These are phyloP conservation scores for Acronicta leporina DNA, from an alignment of 2,888 invertebrate genomes.

Conservation along the genomic window DNA sequence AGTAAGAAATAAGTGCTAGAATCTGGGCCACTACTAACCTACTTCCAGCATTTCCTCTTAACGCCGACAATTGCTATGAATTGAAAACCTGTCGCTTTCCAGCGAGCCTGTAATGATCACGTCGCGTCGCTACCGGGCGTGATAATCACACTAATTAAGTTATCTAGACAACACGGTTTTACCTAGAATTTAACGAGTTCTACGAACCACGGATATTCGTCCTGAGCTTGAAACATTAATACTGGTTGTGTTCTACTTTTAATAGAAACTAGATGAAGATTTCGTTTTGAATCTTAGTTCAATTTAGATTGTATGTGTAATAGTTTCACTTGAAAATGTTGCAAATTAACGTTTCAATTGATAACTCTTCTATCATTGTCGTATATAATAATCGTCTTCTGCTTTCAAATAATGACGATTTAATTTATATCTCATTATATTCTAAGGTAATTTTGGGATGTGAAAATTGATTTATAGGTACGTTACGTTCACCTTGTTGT, in stretches of 20 bases:
- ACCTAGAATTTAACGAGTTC: constrained; percentile 38
- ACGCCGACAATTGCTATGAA: constrained; percentile 35
- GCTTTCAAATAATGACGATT: too few relatives aligned
- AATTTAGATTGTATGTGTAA: too few relatives aligned
- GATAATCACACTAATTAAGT: constrained; percentile 54
- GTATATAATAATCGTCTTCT: too few relatives aligned
- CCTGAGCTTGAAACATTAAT: constrained; percentile 8
- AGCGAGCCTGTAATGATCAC: constrained; percentile 46
- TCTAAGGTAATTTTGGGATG: too few relatives aligned
- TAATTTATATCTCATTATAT: too few relatives aligned
- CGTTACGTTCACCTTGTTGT: too few relatives aligned
- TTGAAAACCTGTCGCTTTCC: constrained; percentile 37
- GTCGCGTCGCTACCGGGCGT: constrained; percentile 32
- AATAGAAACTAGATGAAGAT: not conserved
- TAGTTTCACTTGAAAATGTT: too few relatives aligned
- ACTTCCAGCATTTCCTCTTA: constrained; percentile 29
- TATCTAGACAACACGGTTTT: constrained; percentile 44
- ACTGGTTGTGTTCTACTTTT: constrained; percentile 8
- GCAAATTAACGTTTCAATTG: too few relatives aligned
- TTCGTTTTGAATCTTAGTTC: not conserved
- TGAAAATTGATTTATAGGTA: too few relatives aligned
- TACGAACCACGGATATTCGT: constrained; percentile 19
- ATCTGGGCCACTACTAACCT: constrained; percentile 31
- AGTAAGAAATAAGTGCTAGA: constrained; percentile 10
- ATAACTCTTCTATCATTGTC: too few relatives aligned